A percentile compares a stretch with the other conserved stretches of the same genome.
Conservation (phyloP, 2,888 invertebrate genomes). For the Odontomyia ornata region DNA sequence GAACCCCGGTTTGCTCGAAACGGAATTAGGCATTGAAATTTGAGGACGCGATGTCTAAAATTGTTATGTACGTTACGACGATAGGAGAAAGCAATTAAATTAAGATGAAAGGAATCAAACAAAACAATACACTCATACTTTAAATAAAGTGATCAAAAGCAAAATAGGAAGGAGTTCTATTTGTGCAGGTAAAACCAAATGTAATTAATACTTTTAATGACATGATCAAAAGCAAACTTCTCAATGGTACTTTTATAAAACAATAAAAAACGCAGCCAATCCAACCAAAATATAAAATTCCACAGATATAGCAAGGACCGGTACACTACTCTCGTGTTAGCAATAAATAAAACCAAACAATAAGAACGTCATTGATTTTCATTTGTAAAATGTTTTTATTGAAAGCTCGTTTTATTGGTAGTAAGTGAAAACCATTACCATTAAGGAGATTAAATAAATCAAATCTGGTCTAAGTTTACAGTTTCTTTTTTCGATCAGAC, state of each 20-base stretch:
- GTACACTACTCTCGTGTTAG: neutral
- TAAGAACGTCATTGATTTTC: slow-evolving; percentile 39
- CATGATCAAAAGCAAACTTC: neutral
- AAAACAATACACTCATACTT: neutral
- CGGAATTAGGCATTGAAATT: slow-evolving; percentile 69
- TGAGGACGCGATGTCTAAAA: slow-evolving; percentile 60
- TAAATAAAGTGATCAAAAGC: neutral
- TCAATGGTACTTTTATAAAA: neutral
- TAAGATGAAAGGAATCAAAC: slow-evolving; percentile 9
- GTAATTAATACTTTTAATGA: neutral
- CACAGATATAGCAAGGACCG: neutral
- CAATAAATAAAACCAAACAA: slow-evolving; percentile 44
- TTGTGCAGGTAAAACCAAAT: slow-evolving; percentile 3
- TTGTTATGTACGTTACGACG: slow-evolving; percentile 34
- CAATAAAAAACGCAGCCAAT: neutral
- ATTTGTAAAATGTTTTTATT: slow-evolving; percentile 31
- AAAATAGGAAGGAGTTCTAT: neutral
- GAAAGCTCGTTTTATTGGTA: slow-evolving; percentile 11
- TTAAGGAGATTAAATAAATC: neutral
- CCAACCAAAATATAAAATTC: neutral
- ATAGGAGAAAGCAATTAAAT: slow-evolving; percentile 20
- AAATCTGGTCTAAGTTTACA: neutral
- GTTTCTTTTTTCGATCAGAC: neutral
- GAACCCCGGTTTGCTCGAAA: slow-evolving; percentile 59
- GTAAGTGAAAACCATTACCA: neutral